A percentile compares a stretch with the other conserved stretches of the same genome.
Evolutionary conservation across 2,113 vertebrate species (phyloP).

Genomic region (Bagarius yarrelli): DNA sequence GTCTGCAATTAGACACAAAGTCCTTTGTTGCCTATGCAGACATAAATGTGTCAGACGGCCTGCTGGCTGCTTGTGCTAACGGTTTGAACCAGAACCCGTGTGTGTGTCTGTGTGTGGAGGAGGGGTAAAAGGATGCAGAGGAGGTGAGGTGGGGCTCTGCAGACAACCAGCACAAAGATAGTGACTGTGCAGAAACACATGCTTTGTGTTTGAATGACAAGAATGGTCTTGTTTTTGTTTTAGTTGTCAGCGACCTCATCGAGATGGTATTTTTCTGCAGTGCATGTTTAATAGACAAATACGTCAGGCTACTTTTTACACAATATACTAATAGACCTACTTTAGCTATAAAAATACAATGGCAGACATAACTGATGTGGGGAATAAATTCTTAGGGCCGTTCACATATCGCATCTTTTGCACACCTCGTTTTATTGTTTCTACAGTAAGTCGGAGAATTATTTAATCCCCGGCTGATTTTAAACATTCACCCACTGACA

Average conservation of each 20-base stretch:
- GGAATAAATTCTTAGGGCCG: no score
- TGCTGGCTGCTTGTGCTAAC: conserved; percentile 50
- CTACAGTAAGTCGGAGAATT: no score
- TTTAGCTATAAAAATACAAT: no score
- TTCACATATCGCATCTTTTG: no score
- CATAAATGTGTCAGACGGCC: conserved; percentile 29
- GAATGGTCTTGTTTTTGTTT: background rate
- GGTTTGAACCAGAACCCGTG: conserved; percentile 57
- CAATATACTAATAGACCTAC: no score
- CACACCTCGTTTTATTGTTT: no score
- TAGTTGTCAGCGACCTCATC: background rate
- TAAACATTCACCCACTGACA: no score
- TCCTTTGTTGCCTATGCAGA: conserved; percentile 66
- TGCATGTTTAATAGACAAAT: background rate
- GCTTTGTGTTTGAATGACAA: conserved; percentile 22
- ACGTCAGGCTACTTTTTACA: background rate
- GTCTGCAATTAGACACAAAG: conserved; percentile 58
- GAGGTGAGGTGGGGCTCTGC: conserved; percentile 58
- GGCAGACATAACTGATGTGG: no score
- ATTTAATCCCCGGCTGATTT: no score
- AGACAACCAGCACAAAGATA: conserved; percentile 67
- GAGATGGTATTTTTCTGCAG: background rate
- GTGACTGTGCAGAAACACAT: conserved; percentile 67
- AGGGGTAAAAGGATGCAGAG: conserved; percentile 56
- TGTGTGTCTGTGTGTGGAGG: conserved; percentile 48